Conservation (phyloP, 2,888 invertebrate species). For the Tetanocera ferruginea region DNA sequence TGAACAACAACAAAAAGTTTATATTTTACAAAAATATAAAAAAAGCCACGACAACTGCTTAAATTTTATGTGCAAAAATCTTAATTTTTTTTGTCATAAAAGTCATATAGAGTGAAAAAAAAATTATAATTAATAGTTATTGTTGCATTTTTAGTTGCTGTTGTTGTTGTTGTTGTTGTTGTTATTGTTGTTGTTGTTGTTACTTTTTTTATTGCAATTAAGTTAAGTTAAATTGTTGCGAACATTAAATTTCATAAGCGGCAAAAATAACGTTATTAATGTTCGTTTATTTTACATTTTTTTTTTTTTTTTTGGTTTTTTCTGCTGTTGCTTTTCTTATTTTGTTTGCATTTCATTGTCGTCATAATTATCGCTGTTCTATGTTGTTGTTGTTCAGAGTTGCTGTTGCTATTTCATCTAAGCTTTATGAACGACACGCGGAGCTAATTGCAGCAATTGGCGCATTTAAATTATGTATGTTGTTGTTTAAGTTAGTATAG, state of each 20-base stretch:
- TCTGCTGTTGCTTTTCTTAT: neutral
- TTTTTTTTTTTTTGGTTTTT: too few relatives aligned
- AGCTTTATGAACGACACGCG: conserved; percentile 43
- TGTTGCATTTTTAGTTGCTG: neutral
- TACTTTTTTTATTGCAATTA: neutral
- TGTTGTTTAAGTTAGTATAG: conserved; percentile 24
- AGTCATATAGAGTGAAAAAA: neutral
- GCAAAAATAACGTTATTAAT: neutral
- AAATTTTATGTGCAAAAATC: too few relatives aligned
- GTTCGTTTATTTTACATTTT: neutral
- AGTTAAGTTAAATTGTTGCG: neutral
- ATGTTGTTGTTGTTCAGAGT: neutral
- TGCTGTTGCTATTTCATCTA: conserved; percentile 31
- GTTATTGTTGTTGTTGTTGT: conserved; percentile 19
- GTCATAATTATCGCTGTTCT: neutral
- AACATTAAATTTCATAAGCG: neutral
- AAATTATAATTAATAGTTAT: neutral
- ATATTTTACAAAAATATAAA: too few relatives aligned
- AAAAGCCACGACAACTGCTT: too few relatives aligned
- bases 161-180: neutral
- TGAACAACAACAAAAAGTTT: too few relatives aligned
- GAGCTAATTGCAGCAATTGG: conserved; percentile 43
- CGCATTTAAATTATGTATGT: conserved; percentile 41
- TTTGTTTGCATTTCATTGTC: neutral
- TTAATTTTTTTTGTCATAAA: neutral